Evolutionary conservation across 2,113 vertebrate species (phyloP), one percentile per base, ranked within the genome.

Genomic region (Ctenodactylus gundi): DNA sequence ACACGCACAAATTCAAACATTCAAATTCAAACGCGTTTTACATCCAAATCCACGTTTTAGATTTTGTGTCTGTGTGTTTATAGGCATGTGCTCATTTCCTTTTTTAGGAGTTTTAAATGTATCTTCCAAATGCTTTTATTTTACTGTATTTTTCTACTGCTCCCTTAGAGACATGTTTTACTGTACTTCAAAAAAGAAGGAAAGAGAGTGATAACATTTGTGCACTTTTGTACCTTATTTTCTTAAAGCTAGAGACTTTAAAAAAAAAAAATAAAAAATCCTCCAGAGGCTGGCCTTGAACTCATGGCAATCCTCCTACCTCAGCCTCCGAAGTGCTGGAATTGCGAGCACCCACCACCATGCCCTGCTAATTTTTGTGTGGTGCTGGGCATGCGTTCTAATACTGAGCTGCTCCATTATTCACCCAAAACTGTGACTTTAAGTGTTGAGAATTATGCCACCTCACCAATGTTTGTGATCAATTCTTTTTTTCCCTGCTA

Each of bases 31-130:
- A 1, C 2, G 0, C 27, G n/a, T n/a, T n/a, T n/a, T n/a, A n/a
- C n/a, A n/a, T n/a, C n/a, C n/a, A n/a, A n/a, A n/a, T n/a, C n/a
- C n/a, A n/a, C n/a, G n/a, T n/a, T n/a, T n/a, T n/a, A n/a, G 1
- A n/a, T 25, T 90, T 49, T 75, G n/a, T n/a, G n/a, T 15, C 17
- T 27, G 13, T 31, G 6, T 75, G 18, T 80, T 87, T 82, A 68
- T 51, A 36, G 29, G 81, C n/a, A 23, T 29, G 18, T 18, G 34
- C 23, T 57, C 34, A 8, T 88, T 92, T 85, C 6, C 62, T 55
- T 87, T n/a, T 46, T 67, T 41, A 82, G 60, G 39, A 34, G 65
- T 91, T 90, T 67, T 29, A 21, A 46, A 46, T 94, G 72, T 72
- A 51, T 49, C 39, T 29, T 90, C 60, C 67, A 15, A 13, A 17